phyloP scores from a whole-genome alignment of 2,113 vertebrate species.

The Cairina moschata region DNA sequence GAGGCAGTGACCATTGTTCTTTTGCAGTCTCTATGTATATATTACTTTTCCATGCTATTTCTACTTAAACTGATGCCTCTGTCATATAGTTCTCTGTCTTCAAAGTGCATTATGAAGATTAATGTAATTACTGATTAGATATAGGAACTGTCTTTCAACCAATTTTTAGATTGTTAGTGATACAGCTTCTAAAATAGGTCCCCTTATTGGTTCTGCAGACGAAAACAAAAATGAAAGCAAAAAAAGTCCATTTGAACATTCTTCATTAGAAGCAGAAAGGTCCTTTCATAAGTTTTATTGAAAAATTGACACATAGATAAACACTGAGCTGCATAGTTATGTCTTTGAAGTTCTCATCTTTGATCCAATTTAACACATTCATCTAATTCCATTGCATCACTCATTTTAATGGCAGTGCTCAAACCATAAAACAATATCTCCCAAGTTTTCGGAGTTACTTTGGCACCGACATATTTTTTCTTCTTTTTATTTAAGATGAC shows the following conservation, averaged over 20 bases:
- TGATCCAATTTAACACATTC: neutral
- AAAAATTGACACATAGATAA: neutral
- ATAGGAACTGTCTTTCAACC: neutral
- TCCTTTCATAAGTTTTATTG: neutral
- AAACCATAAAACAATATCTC: neutral
- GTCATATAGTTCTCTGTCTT: neutral
- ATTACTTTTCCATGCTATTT: neutral
- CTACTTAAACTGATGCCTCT: neutral
- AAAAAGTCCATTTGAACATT: neutral
- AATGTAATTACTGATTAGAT: neutral
- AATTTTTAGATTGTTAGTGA: neutral
- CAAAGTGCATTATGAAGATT: neutral
- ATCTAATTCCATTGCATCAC: neutral
- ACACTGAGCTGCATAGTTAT: neutral
- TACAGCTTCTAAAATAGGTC: neutral
- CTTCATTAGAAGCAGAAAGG: neutral
- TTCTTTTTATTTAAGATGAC: neutral
- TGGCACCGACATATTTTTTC: neutral
- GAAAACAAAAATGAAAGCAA: neutral
- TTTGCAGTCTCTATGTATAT: neutral
- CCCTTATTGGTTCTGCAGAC: neutral
- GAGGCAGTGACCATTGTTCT: neutral
- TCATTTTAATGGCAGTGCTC: neutral
- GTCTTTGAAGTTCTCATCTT: neutral
- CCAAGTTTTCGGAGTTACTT: neutral